Evolutionary conservation across 1,140 invertebrate species (phyloP).

Genomic region (Frieseomelitta varia): DNA sequence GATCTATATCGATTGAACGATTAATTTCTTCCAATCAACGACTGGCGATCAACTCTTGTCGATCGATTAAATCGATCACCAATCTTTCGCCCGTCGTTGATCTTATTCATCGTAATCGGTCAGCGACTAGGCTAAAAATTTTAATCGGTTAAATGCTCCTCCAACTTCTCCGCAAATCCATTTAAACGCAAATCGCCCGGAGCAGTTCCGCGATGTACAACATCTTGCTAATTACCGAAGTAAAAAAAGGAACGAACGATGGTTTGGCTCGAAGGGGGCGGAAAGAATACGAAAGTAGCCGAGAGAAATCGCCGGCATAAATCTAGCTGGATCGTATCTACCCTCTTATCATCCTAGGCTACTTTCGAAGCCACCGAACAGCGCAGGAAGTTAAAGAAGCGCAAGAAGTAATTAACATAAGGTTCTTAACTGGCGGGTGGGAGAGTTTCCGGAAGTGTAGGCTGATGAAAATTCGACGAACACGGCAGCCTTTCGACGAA

Average conservation of each 20-base stretch:
- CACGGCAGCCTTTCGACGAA: background rate
- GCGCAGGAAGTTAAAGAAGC: background rate
- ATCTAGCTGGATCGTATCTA: background rate
- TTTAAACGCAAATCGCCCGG: background rate
- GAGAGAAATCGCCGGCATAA: slow-evolving; percentile 8
- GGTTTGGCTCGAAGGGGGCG: too few relatives aligned
- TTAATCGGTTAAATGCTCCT: too few relatives aligned
- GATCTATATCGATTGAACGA: too few relatives aligned
- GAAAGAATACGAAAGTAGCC: background rate
- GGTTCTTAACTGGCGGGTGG: background rate
- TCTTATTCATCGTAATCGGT: too few relatives aligned
- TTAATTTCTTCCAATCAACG: too few relatives aligned
- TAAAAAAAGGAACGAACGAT: background rate
- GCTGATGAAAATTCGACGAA: background rate
- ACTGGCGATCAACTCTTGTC: too few relatives aligned
- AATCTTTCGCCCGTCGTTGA: too few relatives aligned
- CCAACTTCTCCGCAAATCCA: background rate
- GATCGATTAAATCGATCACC: too few relatives aligned
- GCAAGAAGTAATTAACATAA: slow-evolving; percentile 27
- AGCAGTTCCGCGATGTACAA: too few relatives aligned
- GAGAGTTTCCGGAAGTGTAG: background rate
- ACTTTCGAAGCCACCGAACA: slow-evolving; percentile 10
- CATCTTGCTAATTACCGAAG: background rate
- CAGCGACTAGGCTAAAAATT: too few relatives aligned
- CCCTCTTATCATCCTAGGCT: background rate